These are phyloP conservation scores for Casuarius casuarius DNA, from an alignment of 2,113 vertebrate genomes.

Conservation along the genomic window DNA sequence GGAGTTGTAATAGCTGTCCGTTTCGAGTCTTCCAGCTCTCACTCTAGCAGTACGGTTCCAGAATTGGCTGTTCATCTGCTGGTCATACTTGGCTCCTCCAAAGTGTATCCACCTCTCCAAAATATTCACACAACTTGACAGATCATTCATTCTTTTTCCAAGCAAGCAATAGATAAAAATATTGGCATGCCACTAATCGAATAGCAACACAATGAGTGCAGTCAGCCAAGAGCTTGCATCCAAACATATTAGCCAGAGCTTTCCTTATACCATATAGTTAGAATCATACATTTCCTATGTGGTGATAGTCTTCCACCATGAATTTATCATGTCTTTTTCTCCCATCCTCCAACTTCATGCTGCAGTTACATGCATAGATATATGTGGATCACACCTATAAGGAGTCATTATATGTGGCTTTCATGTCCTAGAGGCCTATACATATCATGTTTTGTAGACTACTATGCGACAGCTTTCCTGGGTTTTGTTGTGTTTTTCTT, in stretches of 20 bases:
- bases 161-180: background rate
- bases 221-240: background rate
- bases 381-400: background rate
- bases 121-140: background rate
- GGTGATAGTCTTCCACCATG: background rate
- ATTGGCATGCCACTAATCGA: background rate
- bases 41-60: background rate
- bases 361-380: background rate
- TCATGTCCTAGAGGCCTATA: background rate
- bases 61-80: background rate
- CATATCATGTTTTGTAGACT: background rate
- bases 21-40: background rate
- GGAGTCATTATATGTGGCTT: fast-evolving
- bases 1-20: background rate
- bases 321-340: background rate
- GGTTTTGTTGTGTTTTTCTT: too few relatives aligned
- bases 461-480: background rate
- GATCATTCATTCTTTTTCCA: background rate
- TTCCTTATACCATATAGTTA: background rate
- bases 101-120: background rate
- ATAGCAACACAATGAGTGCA: background rate
- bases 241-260: background rate
- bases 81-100: background rate
- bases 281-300: background rate
- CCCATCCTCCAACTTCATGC: background rate